Evolutionary conservation across 64 coral and sea anemone species (phyloP), one percentile per base, ranked within the genome.

Genomic region (Montipora cactus): DNA sequence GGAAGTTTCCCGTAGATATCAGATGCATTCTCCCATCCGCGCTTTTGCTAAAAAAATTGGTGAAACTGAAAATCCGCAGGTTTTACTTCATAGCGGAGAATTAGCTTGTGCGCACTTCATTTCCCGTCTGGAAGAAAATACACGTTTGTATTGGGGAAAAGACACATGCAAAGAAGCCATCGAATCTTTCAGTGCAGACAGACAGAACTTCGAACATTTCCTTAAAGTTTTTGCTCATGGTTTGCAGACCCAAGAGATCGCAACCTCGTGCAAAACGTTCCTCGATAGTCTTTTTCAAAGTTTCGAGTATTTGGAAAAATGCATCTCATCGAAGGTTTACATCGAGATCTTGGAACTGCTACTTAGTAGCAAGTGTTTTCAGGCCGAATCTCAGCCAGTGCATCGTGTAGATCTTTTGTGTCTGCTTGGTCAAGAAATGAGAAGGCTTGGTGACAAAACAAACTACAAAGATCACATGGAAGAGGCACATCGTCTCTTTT

Each of bases 131-230:
- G 59, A 12, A 22, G 15, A 72, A 0, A 74, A 84, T 44, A 37
- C 79, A 8, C 25, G 57, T 5, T 16, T 45, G 13, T 90, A 70
- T 59, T 95, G 93, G 93, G 44, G 78, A 4, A 90, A 61, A 16
- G 79, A 95, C 79, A 19, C 13, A 7, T 95, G 87, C 79, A 95
- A 84, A 67, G 14, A 67, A 67, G 77, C 93, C 47, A 45, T 95
- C 53, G 59, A 78, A 19, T 15, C 67, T 8, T 95, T 95, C 82
- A 52, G 46, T 68, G 82, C 52, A 10, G 80, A 95, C 59, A 90
- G 93, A 50, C 76, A 58, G 3, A 80, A 94, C 20, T 81, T 91
- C 14, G 93, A 95, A 15, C 22, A 79, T 66, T 81, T 76, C 67
- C 68, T 95, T 13, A 14, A 95, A 14, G 12, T 49, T 3, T 6